Percentiles rank a stretch among this genome's conserved stretches.
These are phyloP conservation scores for Orthosia incerta DNA, from an alignment of 2,888 invertebrate genomes.

Conservation along the genomic window DNA sequence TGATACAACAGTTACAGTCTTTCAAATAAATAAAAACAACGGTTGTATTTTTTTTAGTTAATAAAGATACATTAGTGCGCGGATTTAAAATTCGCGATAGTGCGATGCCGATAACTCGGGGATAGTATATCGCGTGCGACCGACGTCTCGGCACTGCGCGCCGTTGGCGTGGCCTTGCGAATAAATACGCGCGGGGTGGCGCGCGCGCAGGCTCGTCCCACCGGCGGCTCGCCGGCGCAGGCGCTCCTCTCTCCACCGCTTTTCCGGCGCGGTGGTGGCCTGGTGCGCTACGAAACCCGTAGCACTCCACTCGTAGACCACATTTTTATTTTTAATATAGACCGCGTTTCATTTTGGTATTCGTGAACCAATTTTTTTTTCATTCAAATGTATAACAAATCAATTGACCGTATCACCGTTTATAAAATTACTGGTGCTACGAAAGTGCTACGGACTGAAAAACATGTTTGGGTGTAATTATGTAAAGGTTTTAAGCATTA, in stretches of 20 bases:
- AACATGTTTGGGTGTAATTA: not conserved
- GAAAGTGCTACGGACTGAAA: slow-evolving; percentile 14
- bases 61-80: slow-evolving; percentile 82
- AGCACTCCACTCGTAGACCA: slow-evolving; percentile 83
- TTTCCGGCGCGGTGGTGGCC: slow-evolving; percentile 72
- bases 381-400: slow-evolving; percentile 1
- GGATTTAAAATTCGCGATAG: slow-evolving; percentile 80
- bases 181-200: slow-evolving; percentile 87
- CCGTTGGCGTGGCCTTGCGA: slow-evolving; percentile 89
- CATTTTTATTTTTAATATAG: slow-evolving; percentile 57
- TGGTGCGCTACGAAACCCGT: slow-evolving; percentile 68
- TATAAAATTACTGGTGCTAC: not conserved
- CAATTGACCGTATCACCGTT: not conserved
- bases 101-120: slow-evolving; percentile 79
- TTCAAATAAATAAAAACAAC: slow-evolving; percentile 66
- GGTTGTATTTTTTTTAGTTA: slow-evolving; percentile 63
- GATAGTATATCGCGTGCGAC: slow-evolving; percentile 87
- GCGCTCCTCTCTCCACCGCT: slow-evolving; percentile 84
- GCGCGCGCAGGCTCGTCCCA: slow-evolving; percentile 85
- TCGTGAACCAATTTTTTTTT: slow-evolving; percentile 19
- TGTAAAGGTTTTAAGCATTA: not conserved
- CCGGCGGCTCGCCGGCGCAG: slow-evolving; percentile 78
- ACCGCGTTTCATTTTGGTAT: slow-evolving; percentile 28
- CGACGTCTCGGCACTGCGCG: slow-evolving; percentile 89
- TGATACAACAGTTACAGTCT: slow-evolving; percentile 64